A percentile compares a stretch with the other conserved stretches of the same genome.
Conservation (phyloP, 2,797 vertebrate species). For the Lutra lutra region DNA sequence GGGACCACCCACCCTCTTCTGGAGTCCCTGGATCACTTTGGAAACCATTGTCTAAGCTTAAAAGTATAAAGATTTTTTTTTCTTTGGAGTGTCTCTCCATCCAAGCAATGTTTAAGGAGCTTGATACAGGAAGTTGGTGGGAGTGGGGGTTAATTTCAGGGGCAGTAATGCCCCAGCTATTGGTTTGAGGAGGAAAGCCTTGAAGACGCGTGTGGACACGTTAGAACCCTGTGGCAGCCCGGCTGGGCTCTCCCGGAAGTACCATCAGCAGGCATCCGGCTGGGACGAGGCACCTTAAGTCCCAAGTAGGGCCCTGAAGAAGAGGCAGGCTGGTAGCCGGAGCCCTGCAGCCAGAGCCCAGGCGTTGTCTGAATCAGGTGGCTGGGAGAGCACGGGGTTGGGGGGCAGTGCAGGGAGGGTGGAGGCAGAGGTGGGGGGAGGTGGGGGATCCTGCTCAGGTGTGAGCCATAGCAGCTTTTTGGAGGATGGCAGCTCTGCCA, state of each 20-base stretch:
- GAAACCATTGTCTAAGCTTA: not conserved
- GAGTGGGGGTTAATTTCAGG: not conserved
- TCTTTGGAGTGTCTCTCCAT: not conserved
- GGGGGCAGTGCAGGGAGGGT: not conserved
- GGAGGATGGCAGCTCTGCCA: not conserved
- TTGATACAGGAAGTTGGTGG: not conserved
- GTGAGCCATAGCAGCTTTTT: not conserved
- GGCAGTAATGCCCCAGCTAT: not conserved
- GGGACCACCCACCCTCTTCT: not conserved
- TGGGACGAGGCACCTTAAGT: slow-evolving; percentile 63
- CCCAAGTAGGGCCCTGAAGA: slow-evolving; percentile 56
- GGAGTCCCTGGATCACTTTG: not conserved
- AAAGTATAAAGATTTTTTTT: not conserved
- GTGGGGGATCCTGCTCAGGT: not conserved
- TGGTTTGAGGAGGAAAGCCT: not conserved
- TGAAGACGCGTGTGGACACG: not conserved
- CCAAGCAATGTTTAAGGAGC: not conserved
- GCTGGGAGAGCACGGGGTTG: not conserved
- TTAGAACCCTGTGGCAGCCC: not conserved
- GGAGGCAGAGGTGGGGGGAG: not conserved
- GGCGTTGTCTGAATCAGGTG: not conserved
- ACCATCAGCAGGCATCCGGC: not conserved
- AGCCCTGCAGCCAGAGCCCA: slow-evolving; percentile 59
- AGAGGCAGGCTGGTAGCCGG: slow-evolving; percentile 59
- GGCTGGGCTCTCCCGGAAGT: not conserved